These are phyloP conservation scores for Dynastes grantii DNA, from an alignment of 2,888 invertebrate species.

Conservation along the genomic window DNA sequence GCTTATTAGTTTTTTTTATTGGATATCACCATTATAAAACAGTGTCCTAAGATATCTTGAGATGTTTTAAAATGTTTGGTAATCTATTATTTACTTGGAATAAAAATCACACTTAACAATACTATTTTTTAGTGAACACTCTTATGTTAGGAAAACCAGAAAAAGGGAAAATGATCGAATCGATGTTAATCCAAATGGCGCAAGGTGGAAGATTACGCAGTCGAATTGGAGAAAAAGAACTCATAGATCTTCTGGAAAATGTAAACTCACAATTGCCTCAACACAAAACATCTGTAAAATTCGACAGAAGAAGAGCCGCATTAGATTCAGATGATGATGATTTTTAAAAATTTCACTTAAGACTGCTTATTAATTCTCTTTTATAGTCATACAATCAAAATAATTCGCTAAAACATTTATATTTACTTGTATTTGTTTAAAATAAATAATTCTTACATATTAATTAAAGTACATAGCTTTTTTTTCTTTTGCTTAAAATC, in stretches of 20 bases:
- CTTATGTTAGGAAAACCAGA: conserved; percentile 96
- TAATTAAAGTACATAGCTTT: conserved; percentile 29
- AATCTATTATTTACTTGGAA: too few species aligned
- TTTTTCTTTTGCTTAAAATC: conserved; percentile 21
- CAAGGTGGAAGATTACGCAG: conserved; percentile 90
- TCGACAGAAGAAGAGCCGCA: conserved; percentile 90
- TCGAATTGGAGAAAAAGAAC: conserved; percentile 88
- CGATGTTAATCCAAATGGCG: conserved; percentile 95
- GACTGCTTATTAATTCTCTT: conserved; percentile 54
- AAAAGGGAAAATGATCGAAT: conserved; percentile 95
- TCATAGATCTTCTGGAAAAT: conserved; percentile 88
- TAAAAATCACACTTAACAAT: too few species aligned
- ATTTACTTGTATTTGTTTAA: conserved; percentile 33
- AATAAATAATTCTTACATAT: conserved; percentile 41
- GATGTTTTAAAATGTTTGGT: neutral
- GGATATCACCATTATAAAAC: too few species aligned
- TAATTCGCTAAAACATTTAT: conserved; percentile 46
- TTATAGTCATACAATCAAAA: conserved; percentile 30
- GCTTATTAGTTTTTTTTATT: too few species aligned
- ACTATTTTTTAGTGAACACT: conserved; percentile 85
- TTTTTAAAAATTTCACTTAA: conserved; percentile 39
- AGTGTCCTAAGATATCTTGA: too few species aligned
- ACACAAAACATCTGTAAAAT: conserved; percentile 87
- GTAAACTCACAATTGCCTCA: conserved; percentile 88
- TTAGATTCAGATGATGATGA: conserved; percentile 88